Evolutionary conservation across 1,140 invertebrate genomes (phyloP).

Genomic region (Drosophila equinoxialis): DNA sequence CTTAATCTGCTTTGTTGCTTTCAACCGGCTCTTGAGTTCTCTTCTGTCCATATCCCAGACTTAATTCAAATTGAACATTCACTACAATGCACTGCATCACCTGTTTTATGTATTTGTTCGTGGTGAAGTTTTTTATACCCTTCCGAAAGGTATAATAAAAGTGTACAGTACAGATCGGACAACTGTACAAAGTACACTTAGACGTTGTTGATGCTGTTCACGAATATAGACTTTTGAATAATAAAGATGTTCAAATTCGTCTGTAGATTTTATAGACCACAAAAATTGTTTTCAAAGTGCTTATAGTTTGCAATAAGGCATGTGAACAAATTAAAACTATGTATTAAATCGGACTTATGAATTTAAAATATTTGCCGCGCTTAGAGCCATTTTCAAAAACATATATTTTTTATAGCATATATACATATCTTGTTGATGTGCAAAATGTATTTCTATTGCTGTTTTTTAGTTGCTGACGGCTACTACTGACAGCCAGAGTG

Average conservation of each 20-base stretch:
- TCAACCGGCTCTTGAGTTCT: constrained; percentile 44
- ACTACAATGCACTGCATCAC: constrained; percentile 15
- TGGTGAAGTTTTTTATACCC: background rate
- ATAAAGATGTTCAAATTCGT: no score
- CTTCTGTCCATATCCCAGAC: constrained; percentile 11
- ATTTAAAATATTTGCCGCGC: no score
- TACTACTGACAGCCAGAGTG: constrained; percentile 66
- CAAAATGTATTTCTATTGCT: constrained; percentile 26
- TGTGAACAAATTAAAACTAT: no score
- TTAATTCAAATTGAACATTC: background rate
- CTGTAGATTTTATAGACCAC: no score
- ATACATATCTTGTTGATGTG: constrained; percentile 31
- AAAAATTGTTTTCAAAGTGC: no score
- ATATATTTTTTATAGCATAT: constrained; percentile 23
- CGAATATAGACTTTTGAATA: no score
- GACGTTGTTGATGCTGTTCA: no score
- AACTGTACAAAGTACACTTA: no score
- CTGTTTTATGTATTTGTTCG: constrained; percentile 23
- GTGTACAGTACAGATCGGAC: no score
- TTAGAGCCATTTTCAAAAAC: background rate
- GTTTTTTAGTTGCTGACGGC: constrained; percentile 65
- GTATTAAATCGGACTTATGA: no score
- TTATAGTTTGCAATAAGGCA: no score
- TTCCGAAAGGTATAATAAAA: no score
- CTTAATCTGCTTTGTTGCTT: constrained; percentile 83